phyloP scores from a whole-genome alignment of 2,888 invertebrate genomes.

The Gymnosoma rotundatum region DNA sequence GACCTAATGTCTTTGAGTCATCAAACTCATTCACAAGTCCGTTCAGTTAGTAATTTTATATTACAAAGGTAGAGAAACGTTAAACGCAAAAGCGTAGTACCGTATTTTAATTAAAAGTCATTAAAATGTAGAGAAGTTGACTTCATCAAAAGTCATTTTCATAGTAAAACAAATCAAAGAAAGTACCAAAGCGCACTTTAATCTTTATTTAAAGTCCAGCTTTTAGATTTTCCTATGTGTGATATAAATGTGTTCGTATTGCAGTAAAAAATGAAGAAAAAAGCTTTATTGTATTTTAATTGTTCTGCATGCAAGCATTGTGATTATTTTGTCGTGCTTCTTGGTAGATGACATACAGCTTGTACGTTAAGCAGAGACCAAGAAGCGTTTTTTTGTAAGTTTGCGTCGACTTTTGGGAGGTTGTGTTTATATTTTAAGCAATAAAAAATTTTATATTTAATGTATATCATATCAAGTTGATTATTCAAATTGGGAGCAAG shows the following conservation, averaged over 20 bases:
- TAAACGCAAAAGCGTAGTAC: slow-evolving; percentile 49
- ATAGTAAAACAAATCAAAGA: slow-evolving; percentile 62
- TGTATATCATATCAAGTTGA: no score
- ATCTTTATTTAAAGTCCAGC: slow-evolving; percentile 11
- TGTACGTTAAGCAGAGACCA: slow-evolving; percentile 15
- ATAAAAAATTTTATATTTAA: no score
- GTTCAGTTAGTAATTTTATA: slow-evolving; percentile 12
- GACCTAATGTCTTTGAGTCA: slow-evolving; percentile 61
- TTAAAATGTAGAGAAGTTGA: slow-evolving; percentile 68
- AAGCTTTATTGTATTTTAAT: slow-evolving; percentile 73
- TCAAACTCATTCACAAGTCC: slow-evolving; percentile 57
- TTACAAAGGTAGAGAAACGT: slow-evolving; percentile 33
- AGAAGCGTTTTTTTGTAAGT: not conserved
- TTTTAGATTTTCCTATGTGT: slow-evolving; percentile 19
- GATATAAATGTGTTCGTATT: slow-evolving; percentile 14
- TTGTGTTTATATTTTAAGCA: no score
- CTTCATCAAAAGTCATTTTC: slow-evolving; percentile 56
- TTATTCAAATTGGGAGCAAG: no score
- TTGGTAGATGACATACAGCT: slow-evolving; percentile 42
- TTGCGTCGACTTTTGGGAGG: slow-evolving; percentile 5
- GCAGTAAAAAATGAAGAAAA: slow-evolving; percentile 57
- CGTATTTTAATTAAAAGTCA: slow-evolving; percentile 72
- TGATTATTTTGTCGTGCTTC: slow-evolving; percentile 46
- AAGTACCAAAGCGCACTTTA: slow-evolving; percentile 62
- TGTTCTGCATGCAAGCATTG: slow-evolving; percentile 68